Conservation (phyloP, 1,140 invertebrate species). For the Brachionus sp. region DNA sequence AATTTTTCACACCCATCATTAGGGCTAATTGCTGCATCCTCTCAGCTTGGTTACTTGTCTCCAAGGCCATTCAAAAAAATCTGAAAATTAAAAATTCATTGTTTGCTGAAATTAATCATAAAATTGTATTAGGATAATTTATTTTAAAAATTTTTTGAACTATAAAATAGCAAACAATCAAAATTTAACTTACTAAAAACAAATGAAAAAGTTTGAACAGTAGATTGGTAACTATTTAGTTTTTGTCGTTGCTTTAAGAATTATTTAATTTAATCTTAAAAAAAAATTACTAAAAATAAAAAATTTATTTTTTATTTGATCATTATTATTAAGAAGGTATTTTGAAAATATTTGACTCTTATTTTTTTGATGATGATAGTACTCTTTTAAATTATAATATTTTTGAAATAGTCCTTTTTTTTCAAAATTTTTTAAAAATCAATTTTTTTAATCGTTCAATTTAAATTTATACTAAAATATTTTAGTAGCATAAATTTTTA, state of each 20-base stretch:
- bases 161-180: neutral
- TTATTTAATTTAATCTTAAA: neutral
- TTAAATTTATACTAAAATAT: too few species aligned
- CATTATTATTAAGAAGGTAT: neutral
- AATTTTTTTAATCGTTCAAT: neutral
- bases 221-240: neutral
- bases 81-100: neutral
- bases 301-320: too few species aligned
- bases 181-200: neutral
- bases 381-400: neutral
- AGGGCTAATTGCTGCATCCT: constrained; percentile 14
- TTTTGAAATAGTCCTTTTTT: neutral
- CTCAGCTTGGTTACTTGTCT: neutral
- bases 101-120: neutral
- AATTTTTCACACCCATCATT: neutral
- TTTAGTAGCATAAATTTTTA: too few species aligned
- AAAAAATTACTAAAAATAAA: neutral
- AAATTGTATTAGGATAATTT: neutral
- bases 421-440: neutral
- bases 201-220: neutral
- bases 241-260: neutral
- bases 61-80: neutral
- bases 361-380: neutral
- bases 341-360: neutral
- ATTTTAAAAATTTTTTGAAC: neutral